A percentile compares a stretch with the other conserved stretches of the same genome.
phyloP scores from a whole-genome alignment of 2,113 vertebrate species.

The Corythaeola cristata region DNA sequence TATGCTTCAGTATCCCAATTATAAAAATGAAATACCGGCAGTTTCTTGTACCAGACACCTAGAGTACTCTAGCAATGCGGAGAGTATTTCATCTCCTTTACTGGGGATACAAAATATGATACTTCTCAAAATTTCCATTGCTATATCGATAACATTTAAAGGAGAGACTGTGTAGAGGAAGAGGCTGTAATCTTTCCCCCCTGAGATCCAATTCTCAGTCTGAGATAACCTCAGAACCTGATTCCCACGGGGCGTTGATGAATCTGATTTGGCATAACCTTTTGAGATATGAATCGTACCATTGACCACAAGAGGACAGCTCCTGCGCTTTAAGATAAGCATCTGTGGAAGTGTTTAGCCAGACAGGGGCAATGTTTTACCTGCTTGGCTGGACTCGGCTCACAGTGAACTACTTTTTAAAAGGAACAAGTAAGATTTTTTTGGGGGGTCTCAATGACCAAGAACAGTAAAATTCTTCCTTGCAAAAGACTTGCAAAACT shows the following conservation, averaged over 20 bases:
- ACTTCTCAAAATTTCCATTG: neutral
- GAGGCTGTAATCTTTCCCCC: neutral
- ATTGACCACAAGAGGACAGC: neutral
- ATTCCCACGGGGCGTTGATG: neutral
- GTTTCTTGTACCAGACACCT: neutral
- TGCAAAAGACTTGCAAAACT: neutral
- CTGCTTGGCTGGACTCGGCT: neutral
- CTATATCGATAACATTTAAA: neutral
- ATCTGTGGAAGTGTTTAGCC: neutral
- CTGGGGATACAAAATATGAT: neutral
- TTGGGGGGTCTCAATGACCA: neutral
- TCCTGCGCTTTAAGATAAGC: constrained; percentile 6
- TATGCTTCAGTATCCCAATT: neutral
- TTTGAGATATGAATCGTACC: neutral
- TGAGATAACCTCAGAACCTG: constrained; percentile 3
- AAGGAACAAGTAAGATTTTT: neutral
- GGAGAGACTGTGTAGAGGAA: neutral
- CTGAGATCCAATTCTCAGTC: neutral
- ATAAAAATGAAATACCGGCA: neutral
- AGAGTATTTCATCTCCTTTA: constrained; percentile 2
- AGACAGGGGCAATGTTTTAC: neutral
- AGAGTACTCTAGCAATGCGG: neutral
- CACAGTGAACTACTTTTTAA: neutral
- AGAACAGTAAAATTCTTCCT: neutral
- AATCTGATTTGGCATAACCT: neutral